A percentile compares a stretch with the other conserved stretches of the same genome.
These are phyloP conservation scores for Clarias gariepinus DNA, from an alignment of 2,113 vertebrate genomes.

Conservation along the genomic window DNA sequence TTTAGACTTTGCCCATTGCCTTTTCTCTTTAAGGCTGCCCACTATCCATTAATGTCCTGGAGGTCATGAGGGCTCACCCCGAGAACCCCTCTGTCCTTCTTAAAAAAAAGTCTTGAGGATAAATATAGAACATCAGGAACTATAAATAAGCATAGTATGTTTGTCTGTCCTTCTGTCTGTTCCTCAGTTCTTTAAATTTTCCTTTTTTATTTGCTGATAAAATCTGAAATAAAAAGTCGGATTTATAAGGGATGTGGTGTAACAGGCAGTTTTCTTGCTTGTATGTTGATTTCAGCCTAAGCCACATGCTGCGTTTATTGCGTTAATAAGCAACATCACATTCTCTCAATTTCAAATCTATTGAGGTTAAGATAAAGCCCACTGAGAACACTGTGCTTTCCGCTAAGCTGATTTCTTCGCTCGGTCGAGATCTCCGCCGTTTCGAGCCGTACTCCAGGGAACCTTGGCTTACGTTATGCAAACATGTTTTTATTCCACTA, in stretches of 20 bases:
- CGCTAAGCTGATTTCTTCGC: constrained; percentile 33
- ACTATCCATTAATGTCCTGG: constrained; percentile 56
- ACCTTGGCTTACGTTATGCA: constrained; percentile 38
- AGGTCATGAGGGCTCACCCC: constrained; percentile 55
- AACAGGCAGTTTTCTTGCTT: constrained; percentile 35
- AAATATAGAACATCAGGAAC: constrained; percentile 60
- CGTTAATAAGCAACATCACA: constrained; percentile 4
- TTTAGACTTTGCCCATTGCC: constrained; percentile 22
- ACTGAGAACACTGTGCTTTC: constrained; percentile 28
- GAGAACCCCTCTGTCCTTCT: constrained; percentile 42
- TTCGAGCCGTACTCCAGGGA: constrained; percentile 40
- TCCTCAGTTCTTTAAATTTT: constrained; percentile 46
- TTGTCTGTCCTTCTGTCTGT: constrained; percentile 52
- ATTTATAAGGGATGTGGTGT: constrained; percentile 59
- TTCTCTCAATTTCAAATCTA: constrained; percentile 17
- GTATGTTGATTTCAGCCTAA: not conserved
- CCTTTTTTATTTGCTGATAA: constrained; percentile 61
- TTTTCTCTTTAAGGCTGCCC: constrained; percentile 26
- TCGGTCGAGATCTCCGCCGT: constrained; percentile 29
- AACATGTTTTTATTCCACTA: constrained; percentile 55
- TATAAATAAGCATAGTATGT: constrained; percentile 64
- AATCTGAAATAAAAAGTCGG: constrained; percentile 62
- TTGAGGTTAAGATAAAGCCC: constrained; percentile 1
- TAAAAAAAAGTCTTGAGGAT: constrained; percentile 42
- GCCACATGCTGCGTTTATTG: not conserved